Base-by-base conservation (phyloP, 2,113 vertebrate species). In the Cheilinus undulatus region DNA sequence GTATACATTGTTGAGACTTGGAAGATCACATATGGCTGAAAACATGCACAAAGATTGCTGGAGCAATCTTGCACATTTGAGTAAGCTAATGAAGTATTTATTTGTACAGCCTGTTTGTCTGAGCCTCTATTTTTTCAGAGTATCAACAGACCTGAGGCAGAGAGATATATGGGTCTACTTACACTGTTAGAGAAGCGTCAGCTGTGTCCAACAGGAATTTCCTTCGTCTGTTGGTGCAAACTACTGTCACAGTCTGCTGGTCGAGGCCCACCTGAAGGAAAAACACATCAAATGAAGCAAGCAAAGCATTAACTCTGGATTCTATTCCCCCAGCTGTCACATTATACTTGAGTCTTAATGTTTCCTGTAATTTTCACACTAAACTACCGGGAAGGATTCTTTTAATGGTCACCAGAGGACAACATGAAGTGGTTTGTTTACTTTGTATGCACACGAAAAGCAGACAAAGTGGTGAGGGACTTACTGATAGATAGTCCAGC, bases 401-500 rank as follows among this genome's bases (percentile, higher is more conserved):
- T 34, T 13, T 36, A 5, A 26, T 24, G 14, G 9, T 14, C 5
- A 0, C 3, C 34, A 63, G 15, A 27, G 20, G 30, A 49, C 17
- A 51, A 27, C 20, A 34, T 13, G 0, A 17, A 17, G 10, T 5
- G 12, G 4, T 24, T 19, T 40, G 14, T 52, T 20, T 26, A 38
- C 42, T 5, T 5, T 5, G 8, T n/a, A n/a, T 8, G 30, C 8
- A 30, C 8, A 8, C 8, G 8, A 8, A 30, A 8, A 5, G 0
- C 7, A 28, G 51, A n/a, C 12, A 11, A 4, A 51, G 22, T 17
- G 30, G 34, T 10, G 23, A 34, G 34, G 24, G 17, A 89, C 97
- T 96, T 91, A 99, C 98, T 69, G 98, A 99, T 54, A 99, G 65
- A 48, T 98, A 99, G 88, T 99, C 98, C 49, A 99, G 93, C 80